Evolutionary conservation across 2,888 invertebrate genomes (phyloP), one percentile per base, ranked within the genome.

Genomic region (Hyles lineata): DNA sequence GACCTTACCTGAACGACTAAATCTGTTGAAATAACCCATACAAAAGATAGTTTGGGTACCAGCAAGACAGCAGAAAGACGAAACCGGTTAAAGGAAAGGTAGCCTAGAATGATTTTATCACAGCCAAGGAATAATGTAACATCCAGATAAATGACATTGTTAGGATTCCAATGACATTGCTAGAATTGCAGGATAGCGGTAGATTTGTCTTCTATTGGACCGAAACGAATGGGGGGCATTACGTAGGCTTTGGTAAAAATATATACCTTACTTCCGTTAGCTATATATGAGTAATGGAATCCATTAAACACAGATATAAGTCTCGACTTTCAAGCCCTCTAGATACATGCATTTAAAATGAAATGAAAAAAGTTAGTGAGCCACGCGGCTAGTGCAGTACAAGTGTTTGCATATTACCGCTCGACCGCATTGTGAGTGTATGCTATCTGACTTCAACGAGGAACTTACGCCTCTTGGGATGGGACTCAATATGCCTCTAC

Each of bases 341-440:
- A 69, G 55, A 71, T 67, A 76, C 78, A 77, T 79, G 79, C 74
- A 82, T 84, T 82, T 80, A 81, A 85, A 86, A 86, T 83, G 83
- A 88, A 88, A 89, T 89, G 87, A 89, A 88, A 88, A 89, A 89
- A 88, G 88, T 89, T 89, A 77, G 73, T 76, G 74, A 76, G 82
- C 75, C 80, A 79, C 80, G 79, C 76, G 71, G 76, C 74, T 75
- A 70, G 76, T 74, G 76, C 73, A 71, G 74, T 70, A 72, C 32
- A 77, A 87, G 87, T 89, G 87, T 87, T 88, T 89, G 88, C 85
- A 79, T 83, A 85, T 74, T 83, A 82, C 82, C 69, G 76, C 81
- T 85, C 77, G 78, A 80, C 82, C 78, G 82, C 82, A 80, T 80
- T 78, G 80, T 77, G 78, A 81, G 79, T 82, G 84, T 82, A 74